Base-by-base conservation (phyloP, 1,140 invertebrate genomes). In the Euura lappo region DNA sequence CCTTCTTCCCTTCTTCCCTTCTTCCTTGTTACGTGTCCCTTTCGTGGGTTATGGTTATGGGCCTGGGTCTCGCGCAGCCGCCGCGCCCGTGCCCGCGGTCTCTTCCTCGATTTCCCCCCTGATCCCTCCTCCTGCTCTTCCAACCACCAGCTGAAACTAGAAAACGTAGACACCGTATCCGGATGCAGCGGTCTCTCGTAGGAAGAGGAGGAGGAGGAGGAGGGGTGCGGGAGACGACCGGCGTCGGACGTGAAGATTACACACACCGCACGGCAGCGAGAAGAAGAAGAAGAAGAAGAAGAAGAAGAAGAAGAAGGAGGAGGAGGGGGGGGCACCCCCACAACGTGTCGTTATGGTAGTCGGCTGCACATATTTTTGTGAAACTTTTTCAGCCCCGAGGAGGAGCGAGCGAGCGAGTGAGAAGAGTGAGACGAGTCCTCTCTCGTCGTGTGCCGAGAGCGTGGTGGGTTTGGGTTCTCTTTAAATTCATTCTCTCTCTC, bases 81-180 rank as follows among this genome's bases (percentile, higher is more conserved):
- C 66, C 13, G 66, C 66, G 44, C 10, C 66, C 10, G 8, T 28
- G 3, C 28, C 28, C 66, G 8, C 66, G 11, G 11, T 44, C 66
- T 28, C 28, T 51, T 51, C 51, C 51, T 60, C 6, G 28, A 28
- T 60, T 3, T 0, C 2, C 51, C 13, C 51, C 13, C 51, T 4
- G 8, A n/a, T 4, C 51, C 2, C 13, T 4, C 66, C 10, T 44
- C 66, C 8, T 42, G 28, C 8, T 68, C 44, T 8, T 8, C 66
- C 10, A 68, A 13, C 7, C 66, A 68, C 66, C 66, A 68, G 66
- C 66, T 68, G 66, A 68, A 68, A 68, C 66, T 44, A 28, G 66
- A 72, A 72, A 71, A 72, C 65, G 43, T 72, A 44, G 66, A 44
- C 66, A 68, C 66, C 28, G 66, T 28, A 68, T 68, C 66, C 66